phyloP scores from a whole-genome alignment of 2,888 invertebrate species.

The Diloba caeruleocephala region DNA sequence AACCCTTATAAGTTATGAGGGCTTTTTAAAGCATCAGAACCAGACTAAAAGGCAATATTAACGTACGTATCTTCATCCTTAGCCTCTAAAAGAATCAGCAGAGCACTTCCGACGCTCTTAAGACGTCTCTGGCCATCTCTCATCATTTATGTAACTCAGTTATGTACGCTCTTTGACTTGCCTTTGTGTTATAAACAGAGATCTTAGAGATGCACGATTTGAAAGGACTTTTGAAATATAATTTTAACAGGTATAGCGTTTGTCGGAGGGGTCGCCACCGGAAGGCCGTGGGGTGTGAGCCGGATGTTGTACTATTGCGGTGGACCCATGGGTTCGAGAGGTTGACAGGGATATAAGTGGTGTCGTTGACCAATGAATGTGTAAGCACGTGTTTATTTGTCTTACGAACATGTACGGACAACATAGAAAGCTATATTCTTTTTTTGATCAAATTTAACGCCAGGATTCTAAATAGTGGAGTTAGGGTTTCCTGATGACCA shows the following conservation, averaged over 20 bases:
- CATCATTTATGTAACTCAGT: conserved; percentile 36
- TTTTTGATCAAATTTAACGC: no score
- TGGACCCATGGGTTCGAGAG: conserved; percentile 19
- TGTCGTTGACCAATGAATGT: conserved; percentile 10
- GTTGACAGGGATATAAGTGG: conserved; percentile 3
- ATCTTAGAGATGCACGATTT: conserved; percentile 14
- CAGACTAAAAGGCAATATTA: conserved; percentile 6
- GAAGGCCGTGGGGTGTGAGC: conserved; percentile 33
- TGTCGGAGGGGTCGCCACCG: conserved; percentile 7
- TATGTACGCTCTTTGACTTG: conserved; percentile 35
- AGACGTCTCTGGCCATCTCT: conserved; percentile 16
- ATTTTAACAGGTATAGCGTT: conserved; percentile 18
- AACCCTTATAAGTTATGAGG: no score
- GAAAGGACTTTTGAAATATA: conserved; percentile 17
- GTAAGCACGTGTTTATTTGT: no score
- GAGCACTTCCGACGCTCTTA: conserved; percentile 29
- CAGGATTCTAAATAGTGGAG: no score
- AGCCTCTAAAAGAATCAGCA: conserved; percentile 27
- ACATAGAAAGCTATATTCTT: no score
- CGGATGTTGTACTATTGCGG: conserved; percentile 27
- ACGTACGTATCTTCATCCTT: conserved; percentile 15
- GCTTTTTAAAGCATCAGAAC: neutral
- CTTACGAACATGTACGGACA: no score
- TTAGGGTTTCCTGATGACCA: no score
- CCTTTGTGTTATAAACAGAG: conserved; percentile 22